Evolutionary conservation across 2,113 vertebrate genomes (phyloP).

Genomic region (Parotia lawesii): DNA sequence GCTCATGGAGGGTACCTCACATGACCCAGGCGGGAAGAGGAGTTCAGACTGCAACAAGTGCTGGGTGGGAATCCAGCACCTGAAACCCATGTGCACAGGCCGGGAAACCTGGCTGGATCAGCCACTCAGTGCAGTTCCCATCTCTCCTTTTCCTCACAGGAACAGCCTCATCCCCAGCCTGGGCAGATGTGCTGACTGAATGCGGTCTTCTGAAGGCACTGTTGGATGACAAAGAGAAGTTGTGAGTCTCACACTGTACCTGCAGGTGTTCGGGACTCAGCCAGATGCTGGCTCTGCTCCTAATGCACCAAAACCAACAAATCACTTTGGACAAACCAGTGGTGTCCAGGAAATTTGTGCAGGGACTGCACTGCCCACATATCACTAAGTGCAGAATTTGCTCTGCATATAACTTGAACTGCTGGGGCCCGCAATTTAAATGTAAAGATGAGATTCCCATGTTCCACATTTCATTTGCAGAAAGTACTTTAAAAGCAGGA

Average conservation of each 20-base stretch:
- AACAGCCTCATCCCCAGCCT: background rate
- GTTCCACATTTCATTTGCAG: background rate
- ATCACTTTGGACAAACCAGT: background rate
- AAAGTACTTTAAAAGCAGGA: background rate
- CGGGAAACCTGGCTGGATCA: background rate
- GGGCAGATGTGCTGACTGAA: background rate
- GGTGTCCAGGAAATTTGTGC: background rate
- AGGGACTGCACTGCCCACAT: background rate
- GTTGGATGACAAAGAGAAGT: background rate
- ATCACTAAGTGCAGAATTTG: background rate
- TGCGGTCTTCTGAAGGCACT: background rate
- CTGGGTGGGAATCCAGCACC: background rate
- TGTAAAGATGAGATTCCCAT: background rate
- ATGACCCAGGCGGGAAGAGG: background rate
- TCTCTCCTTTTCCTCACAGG: background rate
- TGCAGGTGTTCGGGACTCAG: background rate
- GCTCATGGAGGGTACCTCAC: background rate
- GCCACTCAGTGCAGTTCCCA: background rate
- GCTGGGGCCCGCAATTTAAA: background rate
- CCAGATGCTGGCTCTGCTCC: background rate
- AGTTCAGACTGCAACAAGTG: background rate
- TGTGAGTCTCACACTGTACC: background rate
- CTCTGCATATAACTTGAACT: background rate
- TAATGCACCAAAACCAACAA: background rate
- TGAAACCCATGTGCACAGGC: background rate